Evolutionary conservation across 2,797 vertebrate genomes (phyloP), one percentile per base, ranked within the genome.

Genomic region (Ptychadena robeensis): DNA sequence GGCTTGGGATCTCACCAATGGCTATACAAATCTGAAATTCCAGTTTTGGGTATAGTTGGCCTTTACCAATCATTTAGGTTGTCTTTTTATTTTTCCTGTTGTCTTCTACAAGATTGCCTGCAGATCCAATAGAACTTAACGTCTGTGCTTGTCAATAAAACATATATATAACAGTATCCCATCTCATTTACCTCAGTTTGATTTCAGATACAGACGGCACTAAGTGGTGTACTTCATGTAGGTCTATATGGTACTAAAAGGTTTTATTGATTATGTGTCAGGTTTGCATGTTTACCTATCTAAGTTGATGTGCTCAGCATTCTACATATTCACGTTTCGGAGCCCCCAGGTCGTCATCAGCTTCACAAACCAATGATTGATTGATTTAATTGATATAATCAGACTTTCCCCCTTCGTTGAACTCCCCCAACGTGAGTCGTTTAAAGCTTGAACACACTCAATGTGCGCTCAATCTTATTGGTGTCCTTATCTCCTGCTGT

Each of bases 401-500:
- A 57, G 68, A 72, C 57, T 65, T 64, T 76, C 35, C 61, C 32
- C 25, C 57, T 32, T 67, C 74, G n/a, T 2, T 27, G 30, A 68
- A 70, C 74, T 78, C 59, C 68, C 66, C 30, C 40, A 64, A 34
- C 22, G 34, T 31, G 14, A 48, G 75, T 53, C 64, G 67, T 83
- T 79, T 78, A 53, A 64, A 83, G 73, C 67, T 34, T 34, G 37
- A 73, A 79, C 64, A 65, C 27, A 30, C 59, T 83, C 38, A 79
- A 66, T 32, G 82, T 79, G 59, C 37, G n/a, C 67, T 83, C 38
- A 25, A 38, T 78, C 44, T 79, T 83, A 71, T 31, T 71, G 82
- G 35, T 48, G 74, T 82, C 73, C 81, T 82, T 65, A 64, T 77
- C 66, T 53, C 82, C 76, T 48, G 72, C 76, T 84, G 76, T 73